These are phyloP conservation scores for Paradisaea rubra DNA, from an alignment of 2,113 vertebrate genomes.

Conservation along the genomic window DNA sequence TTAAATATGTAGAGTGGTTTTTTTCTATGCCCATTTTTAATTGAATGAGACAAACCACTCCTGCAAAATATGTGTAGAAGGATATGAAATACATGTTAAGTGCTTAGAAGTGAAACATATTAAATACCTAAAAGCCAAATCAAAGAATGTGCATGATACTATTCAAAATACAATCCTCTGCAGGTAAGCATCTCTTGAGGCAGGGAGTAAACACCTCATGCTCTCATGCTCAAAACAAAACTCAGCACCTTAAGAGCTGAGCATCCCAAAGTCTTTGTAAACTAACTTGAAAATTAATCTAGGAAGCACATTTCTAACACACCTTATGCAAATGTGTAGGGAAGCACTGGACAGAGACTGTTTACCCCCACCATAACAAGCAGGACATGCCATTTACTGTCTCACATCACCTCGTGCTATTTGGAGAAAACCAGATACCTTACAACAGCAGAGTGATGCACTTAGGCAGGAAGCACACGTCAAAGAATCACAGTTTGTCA, in stretches of 20 bases:
- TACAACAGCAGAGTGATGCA: background rate
- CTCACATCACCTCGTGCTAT: background rate
- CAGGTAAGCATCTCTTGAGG: background rate
- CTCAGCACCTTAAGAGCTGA: background rate
- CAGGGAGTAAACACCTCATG: background rate
- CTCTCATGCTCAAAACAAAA: background rate
- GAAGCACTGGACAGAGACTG: background rate
- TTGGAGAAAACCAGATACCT: background rate
- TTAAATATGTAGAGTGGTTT: rapidly evolving
- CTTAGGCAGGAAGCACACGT: background rate
- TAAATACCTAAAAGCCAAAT: background rate
- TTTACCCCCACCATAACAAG: background rate
- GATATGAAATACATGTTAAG: background rate
- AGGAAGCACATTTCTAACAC: background rate
- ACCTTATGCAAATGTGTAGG: background rate
- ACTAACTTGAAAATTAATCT: background rate
- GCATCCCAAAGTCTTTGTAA: background rate
- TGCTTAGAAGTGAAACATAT: background rate
- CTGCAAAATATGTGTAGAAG: background rate
- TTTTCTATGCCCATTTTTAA: background rate
- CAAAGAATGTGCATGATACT: background rate
- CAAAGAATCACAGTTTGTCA: background rate
- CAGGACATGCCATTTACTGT: background rate
- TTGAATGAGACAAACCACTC: background rate
- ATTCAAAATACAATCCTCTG: background rate